Percentiles rank a stretch among this genome's conserved stretches.
Conservation (phyloP, 2,113 vertebrate species). For the Pelobates fuscus region DNA sequence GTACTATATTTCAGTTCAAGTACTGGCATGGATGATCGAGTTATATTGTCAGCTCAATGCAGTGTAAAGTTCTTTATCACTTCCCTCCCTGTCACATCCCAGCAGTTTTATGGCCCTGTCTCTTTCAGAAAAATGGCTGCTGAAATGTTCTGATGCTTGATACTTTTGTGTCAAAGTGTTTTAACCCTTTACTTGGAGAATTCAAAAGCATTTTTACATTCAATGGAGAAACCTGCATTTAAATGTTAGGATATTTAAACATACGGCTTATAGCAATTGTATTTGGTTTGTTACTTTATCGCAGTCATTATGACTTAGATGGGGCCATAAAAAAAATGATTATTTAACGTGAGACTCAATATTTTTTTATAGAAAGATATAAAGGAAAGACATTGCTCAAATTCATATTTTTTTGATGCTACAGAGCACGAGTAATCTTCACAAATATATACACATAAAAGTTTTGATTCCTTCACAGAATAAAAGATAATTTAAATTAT, state of each 20-base stretch:
- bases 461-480: no score
- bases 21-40: conserved; percentile 48
- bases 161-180: conserved; percentile 21
- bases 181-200: conserved; percentile 13
- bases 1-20: conserved; percentile 47
- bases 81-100: conserved; percentile 39
- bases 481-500: no score
- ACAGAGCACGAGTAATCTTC: no score
- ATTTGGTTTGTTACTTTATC: not conserved
- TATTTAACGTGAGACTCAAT: no score
- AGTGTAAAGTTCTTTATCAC: conserved; percentile 51
- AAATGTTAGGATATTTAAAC: not conserved
- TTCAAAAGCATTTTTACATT: not conserved
- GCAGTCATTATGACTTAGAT: not conserved
- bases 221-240: not conserved
- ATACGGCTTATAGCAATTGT: not conserved
- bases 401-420: no score
- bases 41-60: conserved; percentile 52
- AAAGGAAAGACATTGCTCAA: no score
- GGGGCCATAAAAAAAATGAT: no score
- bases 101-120: conserved; percentile 39
- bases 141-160: conserved; percentile 31
- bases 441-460: no score
- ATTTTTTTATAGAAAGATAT: no score
- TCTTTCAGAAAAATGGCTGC: conserved; percentile 33